phyloP scores from a whole-genome alignment of 2,113 vertebrate genomes.

The Vidua chalybeata region DNA sequence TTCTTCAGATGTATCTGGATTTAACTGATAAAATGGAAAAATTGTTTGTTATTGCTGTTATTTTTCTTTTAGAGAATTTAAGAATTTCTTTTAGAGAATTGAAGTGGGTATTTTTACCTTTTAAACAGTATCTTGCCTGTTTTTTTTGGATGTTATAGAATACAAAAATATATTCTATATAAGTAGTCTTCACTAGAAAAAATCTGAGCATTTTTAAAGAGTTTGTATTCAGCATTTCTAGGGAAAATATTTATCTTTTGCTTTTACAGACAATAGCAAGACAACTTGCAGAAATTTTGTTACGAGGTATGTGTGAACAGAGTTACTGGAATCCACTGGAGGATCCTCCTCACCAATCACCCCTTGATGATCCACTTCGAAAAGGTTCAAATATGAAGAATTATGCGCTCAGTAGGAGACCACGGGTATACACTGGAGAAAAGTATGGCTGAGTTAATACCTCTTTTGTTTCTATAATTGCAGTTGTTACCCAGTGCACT shows the following conservation, averaged over 20 bases:
- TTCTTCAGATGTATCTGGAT: neutral
- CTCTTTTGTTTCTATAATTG: neutral
- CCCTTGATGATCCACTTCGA: conserved; percentile 89
- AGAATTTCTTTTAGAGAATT: neutral
- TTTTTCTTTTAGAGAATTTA: neutral
- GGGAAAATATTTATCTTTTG: conserved; percentile 2
- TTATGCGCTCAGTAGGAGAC: conserved; percentile 85
- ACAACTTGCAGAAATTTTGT: conserved; percentile 95
- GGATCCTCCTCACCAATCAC: conserved; percentile 90
- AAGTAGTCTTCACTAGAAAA: neutral
- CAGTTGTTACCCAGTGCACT: neutral
- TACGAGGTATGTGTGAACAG: conserved; percentile 98
- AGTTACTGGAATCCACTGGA: conserved; percentile 98
- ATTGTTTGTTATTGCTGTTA: neutral
- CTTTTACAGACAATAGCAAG: conserved; percentile 90
- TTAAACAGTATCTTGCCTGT: neutral
- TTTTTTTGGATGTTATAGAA: neutral
- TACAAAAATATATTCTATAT: neutral
- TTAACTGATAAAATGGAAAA: neutral
- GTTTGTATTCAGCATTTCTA: neutral
- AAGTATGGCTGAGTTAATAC: conserved; percentile 78
- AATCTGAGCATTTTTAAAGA: neutral
- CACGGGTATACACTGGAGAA: conserved; percentile 94
- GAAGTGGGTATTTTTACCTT: neutral
- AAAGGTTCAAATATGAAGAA: conserved; percentile 85